Evolutionary conservation across 2,888 invertebrate genomes (phyloP).

Genomic region (Lasioglossum villosulum): DNA sequence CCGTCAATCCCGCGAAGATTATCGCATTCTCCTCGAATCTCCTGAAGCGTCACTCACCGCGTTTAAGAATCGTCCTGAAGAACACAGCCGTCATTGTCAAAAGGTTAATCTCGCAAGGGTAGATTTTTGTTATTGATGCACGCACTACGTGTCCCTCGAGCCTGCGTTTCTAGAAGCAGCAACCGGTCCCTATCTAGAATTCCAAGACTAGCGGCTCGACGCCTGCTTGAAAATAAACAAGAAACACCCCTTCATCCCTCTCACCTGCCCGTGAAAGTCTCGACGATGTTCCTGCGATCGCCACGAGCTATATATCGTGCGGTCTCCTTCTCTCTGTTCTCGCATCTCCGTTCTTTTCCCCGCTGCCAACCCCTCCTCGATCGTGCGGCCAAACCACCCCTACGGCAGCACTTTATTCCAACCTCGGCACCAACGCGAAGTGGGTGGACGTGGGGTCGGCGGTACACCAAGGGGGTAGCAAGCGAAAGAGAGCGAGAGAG

Average conservation of each 20-base stretch:
- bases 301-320: conserved; percentile 47
- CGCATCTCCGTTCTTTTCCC: conserved; percentile 36
- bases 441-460: conserved; percentile 61
- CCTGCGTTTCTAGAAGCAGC: not conserved
- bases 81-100: not conserved
- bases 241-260: not conserved
- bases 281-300: conserved; percentile 52
- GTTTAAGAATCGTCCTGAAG: conserved; percentile 9
- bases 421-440: conserved; percentile 64
- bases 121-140: not conserved
- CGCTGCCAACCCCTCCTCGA: conserved; percentile 28
- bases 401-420: conserved; percentile 72
- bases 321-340: conserved; percentile 9
- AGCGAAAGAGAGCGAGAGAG: conserved; percentile 19
- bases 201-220: not conserved
- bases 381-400: conserved; percentile 61
- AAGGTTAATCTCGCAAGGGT: not conserved
- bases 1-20: not conserved
- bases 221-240: not conserved
- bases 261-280: conserved; percentile 29
- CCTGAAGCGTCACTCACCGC: not conserved
- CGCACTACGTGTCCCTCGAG: not conserved
- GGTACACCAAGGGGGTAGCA: conserved; percentile 39
- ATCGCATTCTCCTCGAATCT: not conserved
- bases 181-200: not conserved